Evolutionary conservation across 2,888 invertebrate genomes (phyloP), one percentile per base, ranked within the genome.

Genomic region (Drosophila picticornis): DNA sequence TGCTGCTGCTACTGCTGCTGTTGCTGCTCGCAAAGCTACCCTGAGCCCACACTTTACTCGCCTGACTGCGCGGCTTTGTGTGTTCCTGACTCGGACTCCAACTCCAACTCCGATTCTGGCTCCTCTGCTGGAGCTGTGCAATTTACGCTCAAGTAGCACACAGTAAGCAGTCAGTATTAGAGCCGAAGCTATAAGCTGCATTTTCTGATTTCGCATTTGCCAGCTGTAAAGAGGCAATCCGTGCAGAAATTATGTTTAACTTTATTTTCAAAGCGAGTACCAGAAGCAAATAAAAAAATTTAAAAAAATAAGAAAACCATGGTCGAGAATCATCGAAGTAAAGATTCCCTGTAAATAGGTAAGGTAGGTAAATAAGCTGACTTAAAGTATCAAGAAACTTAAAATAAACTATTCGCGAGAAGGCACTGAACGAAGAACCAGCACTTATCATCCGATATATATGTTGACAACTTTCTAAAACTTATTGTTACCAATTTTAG

Each of bases 191-290:
- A 65, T 74, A 75, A 81, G 77, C 85, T 61, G 81, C 65, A 68
- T 76, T 73, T 83, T 62, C 65, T 68, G 62, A 63, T 77, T 74
- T 75, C 78, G 71, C 70, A 66, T 78, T 77, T 75, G 63, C 72
- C 64, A 68, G 66, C 72, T 76, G 74, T 84, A 85, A 81, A 85
- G 88, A 85, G 85, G 84, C 84, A 85, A 88, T 88, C 88, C 80
- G 84, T 79, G 87, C 86, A 84, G 84, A 86, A 86, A 88, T 86
- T 86, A 81, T 86, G 84, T 84, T 88, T 81, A 87, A 86, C 84
- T 86, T 85, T 82, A 78, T 75, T 83, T 81, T 75, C 74, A 88
- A 88, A 87, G 81, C 70, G 66, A 72, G 58, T 57, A 67, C 69
- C 62, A 63, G 25, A 31, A 68, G 43, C 57, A 62, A 56, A 72